phyloP scores from a whole-genome alignment of 2,797 vertebrate species.

The Poeciliopsis presidionis region DNA sequence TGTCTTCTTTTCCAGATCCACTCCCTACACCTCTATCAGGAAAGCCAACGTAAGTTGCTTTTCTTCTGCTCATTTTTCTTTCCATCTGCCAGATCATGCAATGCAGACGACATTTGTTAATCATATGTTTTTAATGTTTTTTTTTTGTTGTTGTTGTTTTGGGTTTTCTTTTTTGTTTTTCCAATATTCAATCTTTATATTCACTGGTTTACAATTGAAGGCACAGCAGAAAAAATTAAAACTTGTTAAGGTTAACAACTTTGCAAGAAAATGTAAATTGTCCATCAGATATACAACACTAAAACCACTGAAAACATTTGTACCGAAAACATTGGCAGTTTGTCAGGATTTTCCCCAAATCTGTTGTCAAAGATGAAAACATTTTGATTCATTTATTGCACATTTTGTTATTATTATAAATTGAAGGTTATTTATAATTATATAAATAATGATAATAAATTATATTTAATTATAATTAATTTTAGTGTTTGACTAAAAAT shows the following conservation, averaged over 20 bases:
- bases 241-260: neutral
- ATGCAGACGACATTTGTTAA: neutral
- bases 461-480: no score
- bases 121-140: neutral
- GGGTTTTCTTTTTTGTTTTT: neutral
- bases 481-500: no score
- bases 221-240: neutral
- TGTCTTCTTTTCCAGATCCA: slow-evolving; percentile 86
- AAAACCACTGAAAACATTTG: no score
- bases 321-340: neutral
- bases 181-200: neutral
- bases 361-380: neutral
- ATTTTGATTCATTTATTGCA: neutral
- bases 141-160: no score
- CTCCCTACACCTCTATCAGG: slow-evolving; percentile 91
- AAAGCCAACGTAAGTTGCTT: slow-evolving; percentile 89
- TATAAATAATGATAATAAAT: no score
- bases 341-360: neutral
- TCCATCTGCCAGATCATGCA: slow-evolving; percentile 27
- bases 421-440: neutral
- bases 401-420: neutral
- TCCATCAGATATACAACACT: no score
- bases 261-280: no score
- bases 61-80: slow-evolving; percentile 52
- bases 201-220: neutral